Conservation (phyloP, 2,113 vertebrate genomes). For the Thunnus thynnus region DNA sequence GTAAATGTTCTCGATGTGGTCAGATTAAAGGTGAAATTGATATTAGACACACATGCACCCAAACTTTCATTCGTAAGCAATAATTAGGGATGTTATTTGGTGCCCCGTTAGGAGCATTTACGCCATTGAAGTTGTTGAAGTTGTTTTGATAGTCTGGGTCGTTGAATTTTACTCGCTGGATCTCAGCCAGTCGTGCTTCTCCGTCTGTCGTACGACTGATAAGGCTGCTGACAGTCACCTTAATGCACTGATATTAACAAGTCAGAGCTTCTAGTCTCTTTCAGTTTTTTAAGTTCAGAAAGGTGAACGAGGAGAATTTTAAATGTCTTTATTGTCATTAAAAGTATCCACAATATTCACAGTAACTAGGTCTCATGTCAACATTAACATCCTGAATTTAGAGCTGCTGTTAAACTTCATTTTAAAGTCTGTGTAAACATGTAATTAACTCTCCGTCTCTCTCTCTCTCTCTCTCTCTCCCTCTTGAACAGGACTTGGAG, state of each 20-base stretch:
- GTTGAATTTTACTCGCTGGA: not conserved
- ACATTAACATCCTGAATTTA: not conserved
- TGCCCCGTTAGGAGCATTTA: too few species aligned
- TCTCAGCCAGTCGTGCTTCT: constrained; percentile 5
- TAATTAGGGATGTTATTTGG: too few species aligned
- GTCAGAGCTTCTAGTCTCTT: too few species aligned
- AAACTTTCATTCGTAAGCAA: too few species aligned
- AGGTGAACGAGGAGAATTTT: not conserved
- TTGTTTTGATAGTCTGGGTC: too few species aligned
- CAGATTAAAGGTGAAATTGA: too few species aligned
- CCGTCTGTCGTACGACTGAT: not conserved
- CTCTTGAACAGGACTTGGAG: constrained; percentile 90
- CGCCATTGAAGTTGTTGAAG: too few species aligned
- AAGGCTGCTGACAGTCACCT: constrained; percentile 3
- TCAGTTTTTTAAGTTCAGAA: too few species aligned
- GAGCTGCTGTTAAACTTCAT: too few species aligned
- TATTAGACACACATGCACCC: too few species aligned
- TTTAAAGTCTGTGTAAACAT: not conserved
- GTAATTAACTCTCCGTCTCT: not conserved
- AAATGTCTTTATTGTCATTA: not conserved
- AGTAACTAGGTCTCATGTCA: not conserved
- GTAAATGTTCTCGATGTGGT: too few species aligned
- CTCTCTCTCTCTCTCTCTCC: not conserved
- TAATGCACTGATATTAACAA: not conserved
- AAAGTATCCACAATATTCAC: not conserved